A percentile compares a stretch with the other conserved stretches of the same genome.
phyloP scores from a whole-genome alignment of 2,888 invertebrate species.

The Campoplex capitator region DNA sequence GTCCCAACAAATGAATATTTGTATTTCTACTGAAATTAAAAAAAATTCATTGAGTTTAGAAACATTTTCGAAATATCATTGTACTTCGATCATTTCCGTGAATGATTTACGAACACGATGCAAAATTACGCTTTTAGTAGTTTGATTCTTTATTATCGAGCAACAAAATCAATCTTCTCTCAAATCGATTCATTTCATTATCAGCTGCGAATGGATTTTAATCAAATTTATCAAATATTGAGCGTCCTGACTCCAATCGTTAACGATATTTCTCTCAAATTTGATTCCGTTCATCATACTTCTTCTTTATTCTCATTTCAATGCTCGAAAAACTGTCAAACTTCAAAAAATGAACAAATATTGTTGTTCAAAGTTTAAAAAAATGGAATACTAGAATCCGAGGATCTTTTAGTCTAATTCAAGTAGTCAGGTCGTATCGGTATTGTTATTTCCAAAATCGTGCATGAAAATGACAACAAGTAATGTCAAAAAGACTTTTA shows the following conservation, averaged over 20 bases:
- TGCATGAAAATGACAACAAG: not conserved
- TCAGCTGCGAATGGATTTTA: too few species aligned
- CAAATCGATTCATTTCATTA: not conserved
- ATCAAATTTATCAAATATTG: too few species aligned
- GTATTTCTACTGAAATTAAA: not conserved
- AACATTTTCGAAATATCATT: not conserved
- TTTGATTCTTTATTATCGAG: not conserved
- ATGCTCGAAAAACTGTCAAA: too few species aligned
- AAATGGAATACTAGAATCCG: too few species aligned
- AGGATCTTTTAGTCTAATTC: too few species aligned
- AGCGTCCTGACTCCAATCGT: too few species aligned
- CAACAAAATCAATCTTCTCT: not conserved
- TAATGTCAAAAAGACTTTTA: constrained; percentile 15
- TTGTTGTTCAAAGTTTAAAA: too few species aligned
- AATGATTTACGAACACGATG: not conserved
- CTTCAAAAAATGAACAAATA: too few species aligned
- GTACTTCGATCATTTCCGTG: not conserved
- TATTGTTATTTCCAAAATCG: not conserved
- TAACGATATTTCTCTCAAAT: too few species aligned
- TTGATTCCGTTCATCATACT: too few species aligned
- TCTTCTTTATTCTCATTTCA: too few species aligned
- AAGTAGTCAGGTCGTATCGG: too few species aligned
- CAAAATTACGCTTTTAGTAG: not conserved
- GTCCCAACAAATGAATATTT: not conserved
- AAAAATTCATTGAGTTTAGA: not conserved